These are phyloP conservation scores for Pectinophora gossypiella DNA, from an alignment of 1,140 invertebrate genomes.

Conservation along the genomic window DNA sequence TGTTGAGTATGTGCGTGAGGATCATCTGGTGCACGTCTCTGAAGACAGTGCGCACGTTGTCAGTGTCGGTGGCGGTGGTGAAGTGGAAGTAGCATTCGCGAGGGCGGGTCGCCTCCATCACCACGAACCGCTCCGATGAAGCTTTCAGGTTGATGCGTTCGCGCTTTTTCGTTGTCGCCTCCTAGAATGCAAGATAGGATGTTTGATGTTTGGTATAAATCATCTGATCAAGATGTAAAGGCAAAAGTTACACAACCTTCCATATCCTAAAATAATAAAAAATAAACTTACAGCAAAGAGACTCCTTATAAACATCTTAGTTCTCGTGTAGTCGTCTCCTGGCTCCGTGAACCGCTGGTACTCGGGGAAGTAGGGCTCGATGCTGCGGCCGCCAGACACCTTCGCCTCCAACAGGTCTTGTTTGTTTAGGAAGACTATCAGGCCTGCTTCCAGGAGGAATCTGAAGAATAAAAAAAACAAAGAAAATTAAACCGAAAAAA, in stretches of 20 bases:
- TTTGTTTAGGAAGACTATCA: constrained; percentile 90
- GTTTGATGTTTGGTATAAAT: too few species aligned
- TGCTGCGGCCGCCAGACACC: constrained; percentile 77
- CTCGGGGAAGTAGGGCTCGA: constrained; percentile 81
- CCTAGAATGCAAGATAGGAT: too few species aligned
- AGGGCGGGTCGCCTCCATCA: constrained; percentile 39
- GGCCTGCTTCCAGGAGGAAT: constrained; percentile 82
- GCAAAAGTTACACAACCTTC: not conserved
- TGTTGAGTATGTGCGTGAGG: constrained; percentile 69
- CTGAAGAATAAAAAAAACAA: too few species aligned
- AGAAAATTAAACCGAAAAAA: too few species aligned
- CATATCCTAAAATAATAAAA: too few species aligned
- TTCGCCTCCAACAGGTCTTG: constrained; percentile 86
- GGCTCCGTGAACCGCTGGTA: constrained; percentile 74
- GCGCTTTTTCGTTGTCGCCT: constrained; percentile 46
- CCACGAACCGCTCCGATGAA: constrained; percentile 41
- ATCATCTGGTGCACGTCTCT: constrained; percentile 84
- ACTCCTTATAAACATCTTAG: constrained; percentile 81
- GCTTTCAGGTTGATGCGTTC: constrained; percentile 29
- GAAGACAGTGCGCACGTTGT: constrained; percentile 83
- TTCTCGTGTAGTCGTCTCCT: constrained; percentile 79
- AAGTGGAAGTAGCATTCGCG: constrained; percentile 82
- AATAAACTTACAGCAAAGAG: constrained; percentile 78
- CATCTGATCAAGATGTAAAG: too few species aligned
- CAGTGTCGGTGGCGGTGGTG: constrained; percentile 84